Conservation (phyloP, 2,113 vertebrate genomes). For the Platysteira castanea region DNA sequence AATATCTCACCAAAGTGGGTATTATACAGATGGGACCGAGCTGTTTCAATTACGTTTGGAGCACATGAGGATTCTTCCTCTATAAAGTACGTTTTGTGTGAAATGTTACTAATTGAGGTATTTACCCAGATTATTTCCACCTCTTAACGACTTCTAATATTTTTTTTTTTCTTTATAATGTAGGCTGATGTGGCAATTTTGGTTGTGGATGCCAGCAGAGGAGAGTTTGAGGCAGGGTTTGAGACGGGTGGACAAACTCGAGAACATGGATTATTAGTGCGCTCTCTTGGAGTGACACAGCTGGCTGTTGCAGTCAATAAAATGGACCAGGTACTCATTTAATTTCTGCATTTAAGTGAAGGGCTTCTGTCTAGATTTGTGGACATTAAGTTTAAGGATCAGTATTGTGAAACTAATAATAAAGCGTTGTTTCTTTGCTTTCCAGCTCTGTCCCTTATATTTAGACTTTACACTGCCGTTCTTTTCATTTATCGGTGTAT, state of each 20-base stretch:
- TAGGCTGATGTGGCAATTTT: conserved; percentile 95
- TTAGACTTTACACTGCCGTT: background rate
- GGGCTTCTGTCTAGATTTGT: background rate
- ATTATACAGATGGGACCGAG: background rate
- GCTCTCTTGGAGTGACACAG: conserved; percentile 97
- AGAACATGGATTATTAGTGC: conserved; percentile 93
- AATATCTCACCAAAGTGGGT: background rate
- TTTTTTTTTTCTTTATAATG: background rate
- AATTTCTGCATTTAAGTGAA: background rate
- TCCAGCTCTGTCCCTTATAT: background rate
- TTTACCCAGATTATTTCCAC: background rate
- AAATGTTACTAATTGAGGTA: background rate
- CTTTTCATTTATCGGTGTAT: background rate
- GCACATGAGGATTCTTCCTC: background rate
- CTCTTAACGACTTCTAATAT: background rate
- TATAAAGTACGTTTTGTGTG: background rate
- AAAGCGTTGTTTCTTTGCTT: background rate
- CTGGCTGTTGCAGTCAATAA: conserved; percentile 96
- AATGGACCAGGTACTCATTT: conserved; percentile 90
- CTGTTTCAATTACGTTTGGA: background rate
- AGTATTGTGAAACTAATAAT: background rate
- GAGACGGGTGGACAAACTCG: conserved; percentile 95
- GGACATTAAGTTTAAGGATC: background rate
- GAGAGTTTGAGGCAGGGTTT: conserved; percentile 97
- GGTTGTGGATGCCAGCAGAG: conserved; percentile 94